Evolutionary conservation across 2,113 vertebrate species (phyloP).

Genomic region (Ophthalmolycus amberensis): DNA sequence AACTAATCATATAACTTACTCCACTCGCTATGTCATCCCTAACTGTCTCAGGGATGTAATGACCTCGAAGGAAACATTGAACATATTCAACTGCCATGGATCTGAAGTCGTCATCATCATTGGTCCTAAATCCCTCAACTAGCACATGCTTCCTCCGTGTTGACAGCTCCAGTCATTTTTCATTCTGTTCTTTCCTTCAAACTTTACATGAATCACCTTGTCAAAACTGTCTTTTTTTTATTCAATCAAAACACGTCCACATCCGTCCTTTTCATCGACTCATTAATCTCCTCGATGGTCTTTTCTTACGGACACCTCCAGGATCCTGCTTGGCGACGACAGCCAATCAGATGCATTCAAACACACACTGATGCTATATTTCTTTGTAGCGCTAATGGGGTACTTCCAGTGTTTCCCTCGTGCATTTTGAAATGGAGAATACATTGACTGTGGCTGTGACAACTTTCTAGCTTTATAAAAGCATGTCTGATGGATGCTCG

Average conservation of each 20-base stretch:
- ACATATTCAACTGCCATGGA: background rate
- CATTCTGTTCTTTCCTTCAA: slow-evolving; percentile 4
- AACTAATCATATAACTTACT: background rate
- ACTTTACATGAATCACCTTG: slow-evolving; percentile 5
- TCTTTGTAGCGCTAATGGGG: background rate
- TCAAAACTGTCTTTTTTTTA: slow-evolving; percentile 1
- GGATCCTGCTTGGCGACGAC: background rate
- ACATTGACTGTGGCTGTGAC: background rate
- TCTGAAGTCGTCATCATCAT: slow-evolving; percentile 9
- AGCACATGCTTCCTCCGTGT: background rate
- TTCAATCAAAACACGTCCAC: background rate
- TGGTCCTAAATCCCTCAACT: background rate
- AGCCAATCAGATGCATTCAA: background rate
- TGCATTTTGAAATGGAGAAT: background rate
- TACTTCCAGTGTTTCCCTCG: slow-evolving; percentile 20
- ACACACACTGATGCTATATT: background rate
- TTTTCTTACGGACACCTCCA: background rate
- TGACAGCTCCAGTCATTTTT: background rate
- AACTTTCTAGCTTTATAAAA: background rate
- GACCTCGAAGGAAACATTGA: background rate
- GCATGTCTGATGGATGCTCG: background rate
- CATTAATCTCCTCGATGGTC: background rate
- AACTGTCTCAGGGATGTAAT: slow-evolving; percentile 11
- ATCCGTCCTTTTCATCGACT: slow-evolving; percentile 4
- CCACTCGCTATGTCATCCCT: background rate